phyloP scores from a whole-genome alignment of 2,888 invertebrate species.

The Phorcus lineatus region DNA sequence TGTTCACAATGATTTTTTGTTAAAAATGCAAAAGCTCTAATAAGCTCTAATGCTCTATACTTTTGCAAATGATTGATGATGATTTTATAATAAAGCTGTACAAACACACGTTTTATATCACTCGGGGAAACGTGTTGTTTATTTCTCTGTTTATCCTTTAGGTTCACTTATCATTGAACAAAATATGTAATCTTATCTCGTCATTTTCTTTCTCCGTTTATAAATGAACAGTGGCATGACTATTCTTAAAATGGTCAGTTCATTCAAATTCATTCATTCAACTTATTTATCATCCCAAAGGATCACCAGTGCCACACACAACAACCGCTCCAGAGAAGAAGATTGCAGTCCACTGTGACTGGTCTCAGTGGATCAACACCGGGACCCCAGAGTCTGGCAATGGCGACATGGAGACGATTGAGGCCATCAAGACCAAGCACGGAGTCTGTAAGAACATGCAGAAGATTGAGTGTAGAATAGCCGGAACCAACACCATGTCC shows the following conservation, averaged over 20 bases:
- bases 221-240: no score
- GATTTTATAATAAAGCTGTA: no score
- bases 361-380: constrained; percentile 63
- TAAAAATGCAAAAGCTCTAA: no score
- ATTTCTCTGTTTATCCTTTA: no score
- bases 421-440: constrained; percentile 46
- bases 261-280: no score
- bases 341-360: constrained; percentile 44
- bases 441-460: constrained; percentile 58
- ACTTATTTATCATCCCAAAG: neutral
- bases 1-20: neutral
- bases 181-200: no score
- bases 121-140: no score
- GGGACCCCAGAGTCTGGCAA: constrained; percentile 49
- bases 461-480: constrained; percentile 58
- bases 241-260: no score
- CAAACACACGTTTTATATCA: no score
- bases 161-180: no score
- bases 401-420: constrained; percentile 62
- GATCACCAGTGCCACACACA: neutral
- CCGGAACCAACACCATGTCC: constrained; percentile 47
- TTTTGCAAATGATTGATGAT: no score
- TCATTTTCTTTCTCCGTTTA: neutral
- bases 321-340: neutral
- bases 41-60: neutral